Evolutionary conservation across 2,888 invertebrate species (phyloP), one percentile per base, ranked within the genome.

Genomic region (Salticus scenicus): DNA sequence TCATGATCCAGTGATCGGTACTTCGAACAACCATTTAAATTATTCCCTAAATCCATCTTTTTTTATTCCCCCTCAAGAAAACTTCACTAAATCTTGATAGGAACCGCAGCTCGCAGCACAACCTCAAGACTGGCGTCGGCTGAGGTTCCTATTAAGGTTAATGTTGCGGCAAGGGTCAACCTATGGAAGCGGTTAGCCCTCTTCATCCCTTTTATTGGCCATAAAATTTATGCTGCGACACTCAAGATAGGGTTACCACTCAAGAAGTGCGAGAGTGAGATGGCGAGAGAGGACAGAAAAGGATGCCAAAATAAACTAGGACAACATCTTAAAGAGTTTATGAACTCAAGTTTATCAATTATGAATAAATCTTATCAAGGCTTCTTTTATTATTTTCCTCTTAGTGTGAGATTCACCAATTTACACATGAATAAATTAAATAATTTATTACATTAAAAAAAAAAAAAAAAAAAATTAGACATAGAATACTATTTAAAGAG

Each of bases 121-220:
- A 73, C 72, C 77, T 75, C 75, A 75, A 72, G 71, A 51, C 69
- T 42, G 73, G 74, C 74, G 67, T 75, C 86, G 80, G 86, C 86
- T 86, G 86, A 80, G 86, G 71, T 80, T 86, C 86, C 86, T 86
- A 86, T 86, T 86, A 86, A 86, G 80, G 75, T 86, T 86, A 86
- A 86, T 86, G 86, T 86, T 86, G 86, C 86, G 86, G 86, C 86
- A 86, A 86, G 86, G 86, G 86, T 86, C 86, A 86, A 76, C 86
- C 86, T 80, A 86, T 86, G 86, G 80, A 86, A 86, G 86, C 86
- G 86, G 86, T 86, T 86, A 86, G 86, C 86, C 86, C 86, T 80
- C 86, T 80, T 86, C 86, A 86, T 86, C 80, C 86, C 86, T 86
- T 86, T 86, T 86, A 86, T 86, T 80, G 86, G 80, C 86, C 86